Evolutionary conservation across 2,888 invertebrate genomes (phyloP).

Genomic region (Sympetrum striolatum): DNA sequence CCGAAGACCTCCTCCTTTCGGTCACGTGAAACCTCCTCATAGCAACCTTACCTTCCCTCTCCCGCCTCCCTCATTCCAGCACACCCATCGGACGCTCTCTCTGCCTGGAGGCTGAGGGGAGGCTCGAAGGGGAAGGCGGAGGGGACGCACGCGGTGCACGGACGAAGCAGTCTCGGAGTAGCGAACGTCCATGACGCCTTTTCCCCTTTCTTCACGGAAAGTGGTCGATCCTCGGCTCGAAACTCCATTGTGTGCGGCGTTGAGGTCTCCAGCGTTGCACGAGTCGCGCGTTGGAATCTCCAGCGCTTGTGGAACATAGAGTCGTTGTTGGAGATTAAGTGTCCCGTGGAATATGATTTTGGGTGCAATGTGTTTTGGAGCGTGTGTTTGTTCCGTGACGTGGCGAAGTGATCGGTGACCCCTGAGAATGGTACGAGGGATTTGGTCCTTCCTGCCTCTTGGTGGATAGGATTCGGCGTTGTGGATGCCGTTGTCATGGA

Average conservation of each 20-base stretch:
- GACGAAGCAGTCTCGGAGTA: conserved; percentile 9
- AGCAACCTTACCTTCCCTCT: background rate
- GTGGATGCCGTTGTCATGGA: conserved; percentile 34
- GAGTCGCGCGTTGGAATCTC: conserved; percentile 4
- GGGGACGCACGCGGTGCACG: background rate
- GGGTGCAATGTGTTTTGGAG: conserved; percentile 9
- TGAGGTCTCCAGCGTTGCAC: background rate
- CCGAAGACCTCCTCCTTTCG: conserved; percentile 17
- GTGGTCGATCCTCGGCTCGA: background rate
- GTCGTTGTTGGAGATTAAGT: background rate
- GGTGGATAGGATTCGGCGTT: background rate
- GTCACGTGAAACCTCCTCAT: conserved; percentile 41
- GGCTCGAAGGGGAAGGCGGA: background rate
- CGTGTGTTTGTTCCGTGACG: conserved; percentile 27
- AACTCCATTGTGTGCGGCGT: conserved; percentile 10
- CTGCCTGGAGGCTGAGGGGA: conserved; percentile 28
- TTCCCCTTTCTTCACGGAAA: background rate
- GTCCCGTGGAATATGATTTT: conserved; percentile 17
- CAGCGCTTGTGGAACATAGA: background rate
- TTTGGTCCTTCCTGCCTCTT: background rate
- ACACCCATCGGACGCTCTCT: conserved; percentile 37
- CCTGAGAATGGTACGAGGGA: background rate
- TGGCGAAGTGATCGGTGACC: conserved; percentile 33
- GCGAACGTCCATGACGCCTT: conserved; percentile 19
- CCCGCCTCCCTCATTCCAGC: background rate